Evolutionary conservation across 2,113 vertebrate species (phyloP), one percentile per base, ranked within the genome.

Genomic region (Hippocampus comes): DNA sequence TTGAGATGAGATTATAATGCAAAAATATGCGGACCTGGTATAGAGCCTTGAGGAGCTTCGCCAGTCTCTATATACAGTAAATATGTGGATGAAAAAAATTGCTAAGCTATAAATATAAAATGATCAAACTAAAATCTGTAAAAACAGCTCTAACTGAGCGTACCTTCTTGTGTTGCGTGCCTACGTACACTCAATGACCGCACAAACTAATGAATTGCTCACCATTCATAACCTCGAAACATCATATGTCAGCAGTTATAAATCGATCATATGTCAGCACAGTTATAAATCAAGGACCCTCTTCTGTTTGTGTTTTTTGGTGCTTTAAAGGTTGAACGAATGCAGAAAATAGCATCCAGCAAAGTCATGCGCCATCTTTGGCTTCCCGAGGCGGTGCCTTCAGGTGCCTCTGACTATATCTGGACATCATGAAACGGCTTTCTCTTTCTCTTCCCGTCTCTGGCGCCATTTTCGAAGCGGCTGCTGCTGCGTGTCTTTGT

Each of bases 401-500:
- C 25, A 34, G 27, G 27, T 61, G 27, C 27, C 27, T 30, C 59
- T 27, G 27, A 30, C 15, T 30, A 27, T 34, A 61, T 61, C 27
- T 20, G 59, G 30, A 61, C 59, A 61, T 61, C 27, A 34, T 34
- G 15, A 61, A 61, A 61, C 59, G 18, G 15, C 18, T 53, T 21
- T 21, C 20, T 53, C 23, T 12, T 27, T 27, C 57, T 5, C 57
- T 30, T 66, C 70, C 77, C 86, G 63, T 21, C 71, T 68, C 4
- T 60, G 14, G 6, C 57, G 5, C 38, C 63, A 14, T 42, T 64
- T 42, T 43, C 2, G 5, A n/a, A 64, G 12, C 10, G 21, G 9
- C 41, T n/a, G 59, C 59, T 61, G 59, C 59, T 17, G 59, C 27
- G 17, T 43, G 20, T 20, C 21, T 64, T 63, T 74, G 80, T 82